Evolutionary conservation across 2,797 vertebrate genomes (phyloP), one percentile per base, ranked within the genome.

Genomic region (Schizopygopsis pylzovi): DNA sequence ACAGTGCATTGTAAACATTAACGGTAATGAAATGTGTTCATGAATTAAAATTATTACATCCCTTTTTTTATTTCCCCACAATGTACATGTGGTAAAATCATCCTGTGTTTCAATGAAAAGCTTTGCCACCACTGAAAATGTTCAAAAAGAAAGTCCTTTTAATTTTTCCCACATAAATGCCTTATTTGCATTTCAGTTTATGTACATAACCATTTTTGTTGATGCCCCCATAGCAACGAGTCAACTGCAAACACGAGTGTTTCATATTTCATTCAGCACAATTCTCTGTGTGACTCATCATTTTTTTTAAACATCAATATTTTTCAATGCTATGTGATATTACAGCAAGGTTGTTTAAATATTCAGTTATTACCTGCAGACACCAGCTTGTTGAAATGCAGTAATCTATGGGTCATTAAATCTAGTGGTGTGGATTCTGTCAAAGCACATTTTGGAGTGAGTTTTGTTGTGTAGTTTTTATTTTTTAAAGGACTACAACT

Each of bases 391-490:
- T 84, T 67, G 37, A 88, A 67, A 88, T 89, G 87, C 88, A 90
- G 87, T 89, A 83, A 85, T 86, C 83, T 84, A 82, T 90, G 77
- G 71, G 56, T 70, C 79, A 76, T 87, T 45, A 73, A 68, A 85
- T 86, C 84, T 79, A 73, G 87, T 86, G 86, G 52, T 79, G 86
- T 87, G 86, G 56, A 84, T 82, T 80, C 87, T 86, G 81, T 77
- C 39, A 45, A 78, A 81, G 70, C 63, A 81, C 87, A 87, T 83
- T 76, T 83, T 67, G 79, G 79, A 79, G 87, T 87, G 87, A 75
- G 65, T 90, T 92, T 92, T 79, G 91, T 90, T 90, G 71, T 52
- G 49, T 87, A 89, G 83, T 90, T 85, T 86, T 59, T 83, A 67
- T 87, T 87, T 20, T 82, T 73, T 68, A 49, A 87, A 8, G 70